Percentiles rank a stretch among this genome's conserved stretches.
These are phyloP conservation scores for Drosophila azteca DNA, from an alignment of 1,140 invertebrate genomes.

Conservation along the genomic window DNA sequence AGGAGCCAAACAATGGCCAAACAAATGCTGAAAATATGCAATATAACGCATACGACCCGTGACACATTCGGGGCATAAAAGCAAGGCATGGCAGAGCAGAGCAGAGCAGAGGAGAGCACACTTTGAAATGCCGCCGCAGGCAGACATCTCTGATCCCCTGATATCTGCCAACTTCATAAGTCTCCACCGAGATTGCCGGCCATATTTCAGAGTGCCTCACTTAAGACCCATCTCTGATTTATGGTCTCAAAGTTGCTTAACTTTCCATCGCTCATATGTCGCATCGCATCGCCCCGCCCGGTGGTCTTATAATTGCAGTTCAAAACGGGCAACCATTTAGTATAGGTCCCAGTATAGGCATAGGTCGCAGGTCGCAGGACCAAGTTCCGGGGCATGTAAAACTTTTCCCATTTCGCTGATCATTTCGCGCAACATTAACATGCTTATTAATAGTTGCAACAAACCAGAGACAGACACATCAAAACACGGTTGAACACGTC, in stretches of 20 bases:
- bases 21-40: constrained; percentile 27
- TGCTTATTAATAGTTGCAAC: constrained; percentile 69
- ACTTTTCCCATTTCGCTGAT: constrained; percentile 72
- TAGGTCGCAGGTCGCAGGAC: not conserved
- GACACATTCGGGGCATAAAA: constrained; percentile 10
- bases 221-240: constrained; percentile 58
- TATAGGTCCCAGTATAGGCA: constrained; percentile 60
- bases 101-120: not conserved
- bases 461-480: constrained; percentile 16
- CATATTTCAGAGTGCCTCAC: constrained; percentile 4
- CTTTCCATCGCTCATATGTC: constrained; percentile 53
- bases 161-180: constrained; percentile 43
- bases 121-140: constrained; percentile 18
- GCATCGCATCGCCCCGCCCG: too few species aligned
- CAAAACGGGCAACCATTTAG: constrained; percentile 57
- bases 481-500: constrained; percentile 26
- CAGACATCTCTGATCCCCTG: constrained; percentile 29
- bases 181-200: constrained; percentile 8
- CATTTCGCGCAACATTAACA: constrained; percentile 78
- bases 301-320: constrained; percentile 50
- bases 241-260: constrained; percentile 61
- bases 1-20: not conserved
- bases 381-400: constrained; percentile 27
- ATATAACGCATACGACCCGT: constrained; percentile 61
- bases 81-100: not conserved